Conservation (phyloP, 2,113 vertebrate genomes). For the Aramus guarauna region DNA sequence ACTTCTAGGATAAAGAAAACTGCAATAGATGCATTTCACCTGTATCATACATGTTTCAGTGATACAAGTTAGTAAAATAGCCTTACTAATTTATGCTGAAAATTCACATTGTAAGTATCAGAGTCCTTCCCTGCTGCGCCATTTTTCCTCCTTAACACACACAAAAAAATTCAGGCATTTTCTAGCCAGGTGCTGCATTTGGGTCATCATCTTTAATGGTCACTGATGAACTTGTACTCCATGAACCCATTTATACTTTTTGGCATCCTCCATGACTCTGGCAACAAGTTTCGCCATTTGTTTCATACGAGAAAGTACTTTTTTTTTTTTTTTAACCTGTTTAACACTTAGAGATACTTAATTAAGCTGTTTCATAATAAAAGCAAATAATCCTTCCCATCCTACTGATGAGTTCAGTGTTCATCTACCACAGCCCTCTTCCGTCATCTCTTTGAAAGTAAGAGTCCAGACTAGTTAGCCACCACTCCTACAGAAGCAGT, state of each 20-base stretch:
- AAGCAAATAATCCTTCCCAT: background rate
- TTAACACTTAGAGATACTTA: background rate
- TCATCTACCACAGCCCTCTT: background rate
- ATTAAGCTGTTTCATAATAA: background rate
- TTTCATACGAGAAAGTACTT: background rate
- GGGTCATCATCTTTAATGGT: background rate
- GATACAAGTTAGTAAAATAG: background rate
- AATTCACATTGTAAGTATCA: background rate
- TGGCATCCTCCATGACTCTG: background rate
- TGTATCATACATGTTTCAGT: background rate
- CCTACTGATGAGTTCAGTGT: background rate
- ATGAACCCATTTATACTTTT: background rate
- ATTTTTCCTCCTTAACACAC: background rate
- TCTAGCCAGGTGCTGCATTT: background rate
- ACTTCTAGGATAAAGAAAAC: background rate
- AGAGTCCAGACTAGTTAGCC: background rate
- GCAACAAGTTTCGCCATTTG: background rate
- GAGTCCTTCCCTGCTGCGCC: background rate
- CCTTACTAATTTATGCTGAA: background rate
- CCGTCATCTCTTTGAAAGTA: background rate
- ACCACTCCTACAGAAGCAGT: background rate
- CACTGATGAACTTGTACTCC: accelerated
- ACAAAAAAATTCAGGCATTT: background rate
- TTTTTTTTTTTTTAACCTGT: background rate
- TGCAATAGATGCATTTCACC: background rate